Evolutionary conservation across 1,140 invertebrate genomes (phyloP).

Genomic region (Drosophila azteca): DNA sequence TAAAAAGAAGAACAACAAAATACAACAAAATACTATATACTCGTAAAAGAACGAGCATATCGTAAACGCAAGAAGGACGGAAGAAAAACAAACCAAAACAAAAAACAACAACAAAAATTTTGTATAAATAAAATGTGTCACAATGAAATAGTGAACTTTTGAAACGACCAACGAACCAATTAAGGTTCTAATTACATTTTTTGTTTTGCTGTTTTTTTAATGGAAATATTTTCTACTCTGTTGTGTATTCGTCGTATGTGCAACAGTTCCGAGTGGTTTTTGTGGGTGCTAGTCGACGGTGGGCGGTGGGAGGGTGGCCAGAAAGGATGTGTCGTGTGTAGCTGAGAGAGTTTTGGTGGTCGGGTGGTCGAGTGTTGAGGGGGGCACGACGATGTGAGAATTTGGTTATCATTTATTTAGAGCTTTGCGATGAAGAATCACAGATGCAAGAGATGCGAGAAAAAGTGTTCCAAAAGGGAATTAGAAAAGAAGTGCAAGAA

Average conservation of each 20-base stretch:
- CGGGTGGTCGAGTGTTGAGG: too few relatives aligned
- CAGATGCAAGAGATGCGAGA: too few relatives aligned
- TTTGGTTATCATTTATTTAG: too few relatives aligned
- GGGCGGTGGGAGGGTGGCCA: not conserved
- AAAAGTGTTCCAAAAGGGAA: too few relatives aligned
- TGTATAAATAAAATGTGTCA: slow-evolving; percentile 45
- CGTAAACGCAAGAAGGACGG: not conserved
- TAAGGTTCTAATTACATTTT: slow-evolving; percentile 38
- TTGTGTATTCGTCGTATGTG: slow-evolving; percentile 12
- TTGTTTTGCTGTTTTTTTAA: slow-evolving; percentile 13
- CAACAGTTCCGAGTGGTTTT: slow-evolving; percentile 45
- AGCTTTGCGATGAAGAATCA: too few relatives aligned
- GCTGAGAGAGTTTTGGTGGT: too few relatives aligned
- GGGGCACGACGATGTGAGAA: not conserved
- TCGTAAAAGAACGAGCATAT: not conserved
- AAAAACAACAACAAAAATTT: not conserved
- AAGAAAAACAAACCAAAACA: slow-evolving; percentile 2
- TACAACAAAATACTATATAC: slow-evolving; percentile 22
- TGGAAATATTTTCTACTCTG: slow-evolving; percentile 10
- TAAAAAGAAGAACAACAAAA: slow-evolving; percentile 9
- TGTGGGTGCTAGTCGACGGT: not conserved
- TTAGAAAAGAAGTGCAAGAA: too few relatives aligned
- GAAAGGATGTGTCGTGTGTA: too few relatives aligned
- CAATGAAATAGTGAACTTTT: slow-evolving; percentile 32
- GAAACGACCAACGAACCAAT: slow-evolving; percentile 17